Base-by-base conservation (phyloP, 2,888 invertebrate genomes). In the Temnothorax unifasciatus region DNA sequence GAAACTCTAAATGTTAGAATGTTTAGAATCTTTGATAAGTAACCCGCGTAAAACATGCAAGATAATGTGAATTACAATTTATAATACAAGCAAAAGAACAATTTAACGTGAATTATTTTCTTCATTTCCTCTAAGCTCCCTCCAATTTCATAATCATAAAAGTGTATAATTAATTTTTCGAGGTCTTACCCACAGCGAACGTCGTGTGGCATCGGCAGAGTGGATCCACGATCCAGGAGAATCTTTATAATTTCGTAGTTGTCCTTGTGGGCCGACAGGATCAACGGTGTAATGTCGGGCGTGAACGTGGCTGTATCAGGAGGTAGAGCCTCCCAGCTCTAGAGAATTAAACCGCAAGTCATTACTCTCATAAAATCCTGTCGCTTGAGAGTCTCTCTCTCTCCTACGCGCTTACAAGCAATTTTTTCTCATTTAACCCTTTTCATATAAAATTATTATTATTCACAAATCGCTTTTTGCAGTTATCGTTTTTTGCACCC, bases 221-320 rank as follows among this genome's bases (percentile, higher is more conserved):
- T 97, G 66, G 99, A 98, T 77, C 99, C 99, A 86, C 99, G 97
- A 96, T 99, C 99, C 92, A 99, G 96, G 86, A 99, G 96, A 93
- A 99, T 98, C 96, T 99, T 99, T 95, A 99, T 99, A 95, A 99
- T 99, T 96, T 99, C 99, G 95, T 99, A 99, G 96, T 99, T 99
- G 96, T 99, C 99, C 88, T 99, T 96, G 95, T 99, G 99, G 85
- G 99, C 99, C 34, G 99, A 99, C 93, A 99, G 96, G 94, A 99
- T 99, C 90, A 99, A 96, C 18, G 99, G 99, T 5, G 99, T 99
- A 94, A 99, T 99, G 95, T 99, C 99, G 3, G 99, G 98, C 18
- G 99, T 99, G 96, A 99, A 99, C 47, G 99, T 98, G 54, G 98
- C 98, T 83, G 98, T 98, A 94, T 98, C 98, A 85, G 98, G 97